Evolutionary conservation across 1,140 invertebrate genomes (phyloP).

Genomic region (Rhyzopertha dominica): DNA sequence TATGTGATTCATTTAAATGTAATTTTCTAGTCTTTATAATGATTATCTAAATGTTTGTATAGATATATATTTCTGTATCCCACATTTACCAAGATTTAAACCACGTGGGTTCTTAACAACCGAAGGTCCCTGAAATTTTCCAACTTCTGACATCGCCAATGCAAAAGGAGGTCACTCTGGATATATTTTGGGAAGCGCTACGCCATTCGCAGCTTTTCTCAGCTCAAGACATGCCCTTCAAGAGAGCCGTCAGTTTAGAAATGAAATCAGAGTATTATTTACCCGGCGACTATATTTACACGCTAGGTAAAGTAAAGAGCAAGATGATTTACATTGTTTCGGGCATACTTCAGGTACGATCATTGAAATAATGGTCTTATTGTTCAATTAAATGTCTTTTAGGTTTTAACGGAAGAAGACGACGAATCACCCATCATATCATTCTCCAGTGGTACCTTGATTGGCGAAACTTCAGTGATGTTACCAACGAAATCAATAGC

Average conservation of each 20-base stretch:
- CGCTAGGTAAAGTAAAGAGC: conserved; percentile 46
- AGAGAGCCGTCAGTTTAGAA: conserved; percentile 13
- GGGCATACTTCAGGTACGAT: conserved; percentile 47
- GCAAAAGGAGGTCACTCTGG: conserved; percentile 13
- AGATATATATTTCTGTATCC: no score
- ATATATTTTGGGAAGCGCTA: conserved; percentile 18
- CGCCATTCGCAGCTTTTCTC: conserved; percentile 33
- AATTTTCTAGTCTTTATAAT: no score
- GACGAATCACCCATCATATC: conserved; percentile 50
- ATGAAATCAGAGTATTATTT: conserved; percentile 48
- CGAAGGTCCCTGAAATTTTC: conserved; percentile 14
- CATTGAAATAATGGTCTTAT: conserved; percentile 46
- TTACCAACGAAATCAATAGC: neutral
- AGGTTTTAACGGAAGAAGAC: conserved; percentile 28
- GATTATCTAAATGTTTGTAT: no score
- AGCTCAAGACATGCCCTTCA: conserved; percentile 10
- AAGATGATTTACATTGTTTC: conserved; percentile 48
- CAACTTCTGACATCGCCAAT: conserved; percentile 5
- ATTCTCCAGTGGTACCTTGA: conserved; percentile 46
- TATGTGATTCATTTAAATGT: no score
- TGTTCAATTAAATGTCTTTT: no score
- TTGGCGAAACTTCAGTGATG: conserved; percentile 43
- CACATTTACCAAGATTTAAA: no score
- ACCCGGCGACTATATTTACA: conserved; percentile 47
- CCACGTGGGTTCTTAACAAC: no score